Base-by-base conservation (phyloP, 2,888 invertebrate species). In the Cheilosia grossa region DNA sequence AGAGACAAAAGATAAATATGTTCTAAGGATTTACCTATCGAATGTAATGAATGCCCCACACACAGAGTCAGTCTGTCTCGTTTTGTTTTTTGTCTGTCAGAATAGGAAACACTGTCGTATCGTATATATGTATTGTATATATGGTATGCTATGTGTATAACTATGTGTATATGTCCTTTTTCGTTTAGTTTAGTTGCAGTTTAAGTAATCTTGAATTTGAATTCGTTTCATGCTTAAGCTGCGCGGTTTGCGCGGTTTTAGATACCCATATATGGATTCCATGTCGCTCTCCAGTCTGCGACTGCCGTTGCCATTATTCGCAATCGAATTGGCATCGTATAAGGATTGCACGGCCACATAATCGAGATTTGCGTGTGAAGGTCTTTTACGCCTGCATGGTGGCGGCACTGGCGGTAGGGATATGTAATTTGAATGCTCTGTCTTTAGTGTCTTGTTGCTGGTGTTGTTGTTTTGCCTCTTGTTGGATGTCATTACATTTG, bases 181-280 rank as follows among this genome's bases (percentile, higher is more conserved):
- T 67, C 47, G 40, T 70, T 40, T 61, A 70, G 44, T 17, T 42
- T 51, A 63, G 47, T 64, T 59, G 54, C 49, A 37, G 51, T 40
- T 67, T 86, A 69, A 91, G 88, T 91, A 91, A 88, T 91, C 91
- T 81, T 91, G 90, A 88, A 91, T 91, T 89, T 91, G 90, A 77
- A 91, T 90, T 89, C 90, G 90, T 88, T 91, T 92, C 81, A 91
- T 88, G 83, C 92, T 91, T 63, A 92, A 90, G 88, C 91, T 91
- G 85, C 91, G 90, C 82, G 90, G 90, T 86, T 91, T 91, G 87
- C 92, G 91, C 21, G 92, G 92, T 88, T 92, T 92, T 61, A 92
- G 88, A 88, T 92, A 92, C 77, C 91, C 92, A 88, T 92, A 92
- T 89, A 92, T 92, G 83, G 92, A 91, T 87, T 92, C 92, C 91